Evolutionary conservation across 2,888 invertebrate species (phyloP).

Genomic region (Callimorpha dominula): DNA sequence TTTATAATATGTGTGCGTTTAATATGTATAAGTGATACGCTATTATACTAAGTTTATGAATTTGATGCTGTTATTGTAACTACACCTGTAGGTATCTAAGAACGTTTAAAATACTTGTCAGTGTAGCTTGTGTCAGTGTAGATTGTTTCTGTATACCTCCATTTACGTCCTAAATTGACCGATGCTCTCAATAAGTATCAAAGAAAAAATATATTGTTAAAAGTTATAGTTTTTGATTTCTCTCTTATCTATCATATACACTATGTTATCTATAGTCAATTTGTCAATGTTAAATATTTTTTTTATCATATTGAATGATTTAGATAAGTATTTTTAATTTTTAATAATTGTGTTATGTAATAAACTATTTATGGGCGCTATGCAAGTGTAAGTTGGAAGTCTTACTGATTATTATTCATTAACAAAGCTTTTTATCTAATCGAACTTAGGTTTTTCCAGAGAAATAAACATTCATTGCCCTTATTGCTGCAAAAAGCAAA

Average conservation of each 20-base stretch:
- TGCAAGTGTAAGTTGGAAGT: conserved; percentile 1
- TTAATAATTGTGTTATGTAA: neutral
- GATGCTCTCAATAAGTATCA: neutral
- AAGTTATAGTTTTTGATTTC: neutral
- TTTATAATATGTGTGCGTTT: too few species aligned
- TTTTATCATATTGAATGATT: neutral
- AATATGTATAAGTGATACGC: too few species aligned
- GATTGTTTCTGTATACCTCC: too few species aligned
- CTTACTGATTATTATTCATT: neutral
- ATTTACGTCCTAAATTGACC: neutral
- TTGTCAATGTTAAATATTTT: conserved; percentile 7
- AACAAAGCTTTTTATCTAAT: neutral
- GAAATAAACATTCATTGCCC: conserved; percentile 24
- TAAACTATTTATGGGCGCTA: conserved; percentile 5
- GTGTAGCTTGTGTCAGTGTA: too few species aligned
- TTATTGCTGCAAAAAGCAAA: conserved; percentile 21
- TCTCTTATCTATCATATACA: neutral
- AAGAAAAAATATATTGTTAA: neutral
- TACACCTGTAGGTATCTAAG: too few species aligned
- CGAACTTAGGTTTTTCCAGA: conserved; percentile 19
- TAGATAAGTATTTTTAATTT: neutral
- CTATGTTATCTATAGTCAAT: neutral
- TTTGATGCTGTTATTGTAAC: too few species aligned
- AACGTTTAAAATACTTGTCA: too few species aligned
- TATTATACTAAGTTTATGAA: too few species aligned